phyloP scores from a whole-genome alignment of 2,888 invertebrate genomes.

The Ochropleura leucogaster region DNA sequence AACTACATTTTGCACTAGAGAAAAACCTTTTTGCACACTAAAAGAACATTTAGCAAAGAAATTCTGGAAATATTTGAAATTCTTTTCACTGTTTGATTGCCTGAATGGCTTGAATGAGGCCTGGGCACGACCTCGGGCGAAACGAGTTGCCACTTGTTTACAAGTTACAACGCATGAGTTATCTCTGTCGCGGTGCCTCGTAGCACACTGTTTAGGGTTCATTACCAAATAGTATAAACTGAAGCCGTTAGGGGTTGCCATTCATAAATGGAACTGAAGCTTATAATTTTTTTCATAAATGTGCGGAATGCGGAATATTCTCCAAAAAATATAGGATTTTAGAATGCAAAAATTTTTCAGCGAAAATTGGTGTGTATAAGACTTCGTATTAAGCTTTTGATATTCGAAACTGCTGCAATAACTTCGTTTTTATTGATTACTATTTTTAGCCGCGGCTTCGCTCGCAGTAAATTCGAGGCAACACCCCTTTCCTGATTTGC shows the following conservation, averaged over 20 bases:
- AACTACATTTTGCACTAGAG: conserved; percentile 43
- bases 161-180: not conserved
- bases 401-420: too few species aligned
- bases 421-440: too few species aligned
- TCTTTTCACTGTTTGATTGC: conserved; percentile 10
- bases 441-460: too few species aligned
- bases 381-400: too few species aligned
- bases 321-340: too few species aligned
- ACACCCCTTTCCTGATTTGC: too few species aligned
- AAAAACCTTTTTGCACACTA: conserved; percentile 33
- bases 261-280: not conserved
- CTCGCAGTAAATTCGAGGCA: too few species aligned
- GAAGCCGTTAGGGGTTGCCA: not conserved
- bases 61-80: not conserved
- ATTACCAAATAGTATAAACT: not conserved
- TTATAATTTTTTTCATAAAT: not conserved
- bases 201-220: not conserved
- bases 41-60: conserved; percentile 18
- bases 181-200: not conserved
- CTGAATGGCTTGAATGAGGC: conserved; percentile 21
- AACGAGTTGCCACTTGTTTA: not conserved
- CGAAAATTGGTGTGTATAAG: too few species aligned
- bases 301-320: not conserved
- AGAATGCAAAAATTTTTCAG: too few species aligned
- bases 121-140: not conserved